Evolutionary conservation across 2,888 invertebrate genomes (phyloP).

Genomic region (Sabatieria punctata): DNA sequence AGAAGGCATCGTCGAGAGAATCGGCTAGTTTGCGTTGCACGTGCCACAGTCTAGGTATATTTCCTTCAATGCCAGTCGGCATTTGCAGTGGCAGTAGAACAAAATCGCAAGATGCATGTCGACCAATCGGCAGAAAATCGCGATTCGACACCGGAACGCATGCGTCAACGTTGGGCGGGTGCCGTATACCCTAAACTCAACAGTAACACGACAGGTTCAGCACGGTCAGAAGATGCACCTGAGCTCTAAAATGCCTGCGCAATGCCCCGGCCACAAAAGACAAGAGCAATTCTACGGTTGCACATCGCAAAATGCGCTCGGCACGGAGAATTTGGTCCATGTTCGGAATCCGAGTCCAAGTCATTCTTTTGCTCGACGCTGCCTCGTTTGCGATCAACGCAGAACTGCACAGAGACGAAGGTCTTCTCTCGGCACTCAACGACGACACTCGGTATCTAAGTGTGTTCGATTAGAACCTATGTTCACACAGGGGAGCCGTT

Average conservation of each 20-base stretch:
- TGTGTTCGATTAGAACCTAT: no score
- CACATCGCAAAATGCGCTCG: conserved; percentile 13
- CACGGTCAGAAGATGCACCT: no score
- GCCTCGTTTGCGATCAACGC: no score
- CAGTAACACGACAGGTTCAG: neutral
- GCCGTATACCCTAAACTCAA: conserved; percentile 11
- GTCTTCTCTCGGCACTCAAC: no score
- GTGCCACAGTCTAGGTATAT: conserved; percentile 44
- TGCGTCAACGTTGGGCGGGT: conserved; percentile 14
- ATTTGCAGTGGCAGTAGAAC: conserved; percentile 30
- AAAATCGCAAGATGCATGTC: conserved; percentile 15
- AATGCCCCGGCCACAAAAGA: conserved; percentile 15
- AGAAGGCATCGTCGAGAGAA: conserved; percentile 12
- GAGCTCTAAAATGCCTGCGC: conserved; percentile 12
- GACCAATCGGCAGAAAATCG: conserved; percentile 7
- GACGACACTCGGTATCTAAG: no score
- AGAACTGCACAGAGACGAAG: no score
- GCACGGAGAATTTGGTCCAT: conserved; percentile 10
- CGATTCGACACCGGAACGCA: conserved; percentile 12
- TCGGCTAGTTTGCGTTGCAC: conserved; percentile 39
- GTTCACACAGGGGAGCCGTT: no score
- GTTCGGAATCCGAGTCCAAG: conserved; percentile 10
- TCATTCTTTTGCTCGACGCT: neutral
- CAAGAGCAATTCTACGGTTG: conserved; percentile 13
- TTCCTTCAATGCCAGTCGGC: conserved; percentile 43